A percentile compares a stretch with the other conserved stretches of the same genome.
Evolutionary conservation across 2,113 vertebrate genomes (phyloP).

Genomic region (Canis aureus): DNA sequence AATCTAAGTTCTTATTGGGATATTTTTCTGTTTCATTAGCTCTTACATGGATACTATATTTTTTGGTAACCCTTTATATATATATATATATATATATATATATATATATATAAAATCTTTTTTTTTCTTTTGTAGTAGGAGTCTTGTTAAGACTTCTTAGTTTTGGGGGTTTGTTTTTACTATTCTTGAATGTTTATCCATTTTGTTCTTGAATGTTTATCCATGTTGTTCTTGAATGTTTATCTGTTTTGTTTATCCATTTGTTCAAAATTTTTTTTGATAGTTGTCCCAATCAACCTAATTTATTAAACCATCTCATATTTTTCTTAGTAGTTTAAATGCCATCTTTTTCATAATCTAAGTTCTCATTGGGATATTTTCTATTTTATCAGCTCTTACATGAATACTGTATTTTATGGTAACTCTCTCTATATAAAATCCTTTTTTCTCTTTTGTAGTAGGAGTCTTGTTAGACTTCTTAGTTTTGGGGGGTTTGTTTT

Average conservation of each 20-base stretch:
- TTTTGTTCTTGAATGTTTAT: too few species aligned
- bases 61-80: not conserved
- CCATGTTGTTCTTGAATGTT: too few species aligned
- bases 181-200: not conserved
- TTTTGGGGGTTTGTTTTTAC: not conserved
- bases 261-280: not conserved
- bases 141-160: not conserved
- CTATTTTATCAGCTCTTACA: not conserved
- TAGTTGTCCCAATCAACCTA: not conserved
- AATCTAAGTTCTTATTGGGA: not conserved
- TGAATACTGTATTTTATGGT: not conserved
- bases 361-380: not conserved
- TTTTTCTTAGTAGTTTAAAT: not conserved
- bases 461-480: not conserved
- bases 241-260: too few species aligned
- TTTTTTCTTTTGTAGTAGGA: not conserved
- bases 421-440: not conserved
- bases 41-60: not conserved
- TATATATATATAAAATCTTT: not conserved
- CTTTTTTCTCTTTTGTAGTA: not conserved
- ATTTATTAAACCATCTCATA: not conserved
- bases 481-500: not conserved
- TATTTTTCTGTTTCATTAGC: constrained; percentile 2
- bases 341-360: not conserved
- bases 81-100: not conserved